These are phyloP conservation scores for Apamea monoglypha DNA, from an alignment of 2,888 invertebrate species.

Conservation along the genomic window DNA sequence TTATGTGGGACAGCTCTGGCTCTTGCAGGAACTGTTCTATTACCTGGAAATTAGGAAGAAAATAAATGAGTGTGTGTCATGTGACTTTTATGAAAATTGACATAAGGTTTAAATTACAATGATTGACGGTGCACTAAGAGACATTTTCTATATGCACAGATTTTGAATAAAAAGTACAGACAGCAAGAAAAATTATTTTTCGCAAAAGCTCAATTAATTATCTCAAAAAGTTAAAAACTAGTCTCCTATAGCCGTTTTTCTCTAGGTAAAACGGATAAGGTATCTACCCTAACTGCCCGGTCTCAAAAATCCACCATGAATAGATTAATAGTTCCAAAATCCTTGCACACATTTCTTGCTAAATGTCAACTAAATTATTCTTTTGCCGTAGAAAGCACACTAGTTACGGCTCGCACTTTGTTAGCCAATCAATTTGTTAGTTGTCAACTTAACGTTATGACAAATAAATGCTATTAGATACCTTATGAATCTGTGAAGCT, in stretches of 20 bases:
- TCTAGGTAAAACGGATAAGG: not conserved
- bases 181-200: not conserved
- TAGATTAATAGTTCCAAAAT: not conserved
- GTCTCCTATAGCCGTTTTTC: not conserved
- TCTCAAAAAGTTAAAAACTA: not conserved
- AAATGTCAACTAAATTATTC: not conserved
- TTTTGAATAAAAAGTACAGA: not conserved
- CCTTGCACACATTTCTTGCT: not conserved
- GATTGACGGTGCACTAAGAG: not conserved
- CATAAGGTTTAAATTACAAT: not conserved
- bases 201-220: not conserved
- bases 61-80: not conserved
- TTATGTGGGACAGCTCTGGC: constrained; percentile 85
- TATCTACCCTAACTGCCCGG: too few species aligned
- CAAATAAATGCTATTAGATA: constrained; percentile 51
- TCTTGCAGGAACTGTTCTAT: constrained; percentile 88
- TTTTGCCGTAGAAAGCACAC: not conserved
- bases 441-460: not conserved
- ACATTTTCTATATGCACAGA: not conserved
- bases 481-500: constrained; percentile 96
- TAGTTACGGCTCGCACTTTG: not conserved
- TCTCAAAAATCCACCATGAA: not conserved
- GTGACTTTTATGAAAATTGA: not conserved
- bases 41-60: constrained; percentile 75
- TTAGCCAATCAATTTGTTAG: not conserved